Conservation (phyloP, 2,888 invertebrate species). For the Tenthredo mesomela region DNA sequence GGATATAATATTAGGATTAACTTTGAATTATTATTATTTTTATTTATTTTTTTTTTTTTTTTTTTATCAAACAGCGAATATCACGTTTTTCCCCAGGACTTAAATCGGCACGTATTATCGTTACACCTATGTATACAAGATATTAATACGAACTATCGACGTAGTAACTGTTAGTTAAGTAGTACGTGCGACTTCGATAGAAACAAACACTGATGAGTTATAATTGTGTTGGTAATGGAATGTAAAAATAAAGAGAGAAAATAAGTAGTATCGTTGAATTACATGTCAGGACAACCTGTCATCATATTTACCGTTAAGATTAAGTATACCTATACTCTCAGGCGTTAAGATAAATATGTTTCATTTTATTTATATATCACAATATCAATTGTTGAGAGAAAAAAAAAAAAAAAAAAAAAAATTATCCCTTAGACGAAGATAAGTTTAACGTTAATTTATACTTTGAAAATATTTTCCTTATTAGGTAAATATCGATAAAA, state of each 20-base stretch:
- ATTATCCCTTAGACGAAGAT: slow-evolving; percentile 8
- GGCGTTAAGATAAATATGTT: neutral
- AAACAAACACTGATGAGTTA: neutral
- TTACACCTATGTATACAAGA: neutral
- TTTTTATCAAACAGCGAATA: neutral
- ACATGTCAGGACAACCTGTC: slow-evolving; percentile 37
- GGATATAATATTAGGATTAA: too few relatives aligned
- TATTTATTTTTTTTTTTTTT: too few relatives aligned
- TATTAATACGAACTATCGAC: neutral
- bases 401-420: too few relatives aligned
- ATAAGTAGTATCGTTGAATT: neutral
- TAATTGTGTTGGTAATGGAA: too few relatives aligned
- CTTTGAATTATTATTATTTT: too few relatives aligned
- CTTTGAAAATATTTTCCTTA: slow-evolving; percentile 22
- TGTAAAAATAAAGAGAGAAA: neutral
- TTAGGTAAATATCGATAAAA: slow-evolving; percentile 36
- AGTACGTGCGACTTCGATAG: neutral
- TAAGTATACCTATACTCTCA: neutral
- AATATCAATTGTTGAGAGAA: too few relatives aligned
- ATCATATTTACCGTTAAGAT: slow-evolving; percentile 34
- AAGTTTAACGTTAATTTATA: neutral
- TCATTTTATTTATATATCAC: neutral
- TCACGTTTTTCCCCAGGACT: neutral
- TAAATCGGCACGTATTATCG: slow-evolving; percentile 2
- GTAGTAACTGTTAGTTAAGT: neutral